Evolutionary conservation across 2,797 vertebrate species (phyloP).

Genomic region (Alfaro cultratus): DNA sequence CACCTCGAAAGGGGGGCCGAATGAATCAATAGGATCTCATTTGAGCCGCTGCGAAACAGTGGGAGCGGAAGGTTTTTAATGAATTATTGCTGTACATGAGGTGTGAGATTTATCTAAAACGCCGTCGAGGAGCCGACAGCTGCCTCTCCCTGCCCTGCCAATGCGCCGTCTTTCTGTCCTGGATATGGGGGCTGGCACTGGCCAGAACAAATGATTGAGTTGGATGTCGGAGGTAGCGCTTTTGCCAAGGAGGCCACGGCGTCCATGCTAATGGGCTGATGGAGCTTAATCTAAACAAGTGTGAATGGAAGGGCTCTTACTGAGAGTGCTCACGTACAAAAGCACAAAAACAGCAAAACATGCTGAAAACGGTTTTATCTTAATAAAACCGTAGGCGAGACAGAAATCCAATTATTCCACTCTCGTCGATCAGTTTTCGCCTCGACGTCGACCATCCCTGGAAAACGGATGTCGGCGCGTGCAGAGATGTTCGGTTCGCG

Average conservation of each 20-base stretch:
- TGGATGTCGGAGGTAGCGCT: constrained; percentile 68
- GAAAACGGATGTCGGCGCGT: not conserved
- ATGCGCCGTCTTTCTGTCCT: constrained; percentile 62
- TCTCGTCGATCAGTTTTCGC: constrained; percentile 32
- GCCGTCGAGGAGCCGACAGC: constrained; percentile 46
- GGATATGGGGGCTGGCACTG: constrained; percentile 58
- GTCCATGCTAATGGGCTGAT: constrained; percentile 71
- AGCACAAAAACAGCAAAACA: constrained; percentile 46
- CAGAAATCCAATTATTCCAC: constrained; percentile 47
- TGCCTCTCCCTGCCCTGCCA: constrained; percentile 19
- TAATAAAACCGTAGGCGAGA: constrained; percentile 37
- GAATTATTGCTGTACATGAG: constrained; percentile 22
- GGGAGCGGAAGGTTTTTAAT: constrained; percentile 1
- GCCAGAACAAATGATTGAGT: constrained; percentile 71
- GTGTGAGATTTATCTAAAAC: constrained; percentile 26
- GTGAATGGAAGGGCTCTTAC: constrained; percentile 70
- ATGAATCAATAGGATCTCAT: constrained; percentile 33
- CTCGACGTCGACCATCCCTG: constrained; percentile 8
- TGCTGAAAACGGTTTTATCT: constrained; percentile 44
- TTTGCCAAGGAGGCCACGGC: constrained; percentile 64
- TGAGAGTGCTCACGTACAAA: constrained; percentile 55
- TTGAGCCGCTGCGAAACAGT: constrained; percentile 11
- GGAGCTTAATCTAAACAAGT: constrained; percentile 71
- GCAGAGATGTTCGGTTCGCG: not conserved
- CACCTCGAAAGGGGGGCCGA: constrained; percentile 34